Conservation (phyloP, 2,888 invertebrate genomes). For the Deilephila porcellus region DNA sequence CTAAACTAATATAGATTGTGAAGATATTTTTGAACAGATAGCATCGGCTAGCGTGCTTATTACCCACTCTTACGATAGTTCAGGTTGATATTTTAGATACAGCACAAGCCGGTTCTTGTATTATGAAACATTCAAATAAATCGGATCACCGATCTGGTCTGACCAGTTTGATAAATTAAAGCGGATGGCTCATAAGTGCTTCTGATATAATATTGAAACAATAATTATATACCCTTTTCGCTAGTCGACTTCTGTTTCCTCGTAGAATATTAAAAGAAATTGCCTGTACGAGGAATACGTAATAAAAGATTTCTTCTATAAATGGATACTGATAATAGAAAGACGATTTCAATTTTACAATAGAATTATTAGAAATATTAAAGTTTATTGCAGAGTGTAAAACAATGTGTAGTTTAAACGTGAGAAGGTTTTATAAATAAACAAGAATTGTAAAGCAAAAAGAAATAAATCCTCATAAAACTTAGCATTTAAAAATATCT, state of each 20-base stretch:
- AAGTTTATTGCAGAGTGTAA: not conserved
- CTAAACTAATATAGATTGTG: not conserved
- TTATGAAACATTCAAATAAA: slow-evolving; percentile 38
- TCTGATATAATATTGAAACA: slow-evolving; percentile 19
- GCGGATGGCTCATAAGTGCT: slow-evolving; percentile 18
- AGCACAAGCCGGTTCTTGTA: slow-evolving; percentile 37
- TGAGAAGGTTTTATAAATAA: too few relatives aligned
- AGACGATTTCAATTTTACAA: too few relatives aligned
- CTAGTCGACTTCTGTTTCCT: not conserved
- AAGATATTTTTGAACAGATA: slow-evolving; percentile 5
- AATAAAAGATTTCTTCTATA: not conserved
- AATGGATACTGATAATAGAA: not conserved
- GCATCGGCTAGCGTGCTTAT: slow-evolving; percentile 31
- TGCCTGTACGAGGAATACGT: not conserved
- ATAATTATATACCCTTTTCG: slow-evolving; percentile 8
- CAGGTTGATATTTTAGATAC: slow-evolving; percentile 44
- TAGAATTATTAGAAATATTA: too few relatives aligned
- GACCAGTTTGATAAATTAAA: slow-evolving; percentile 31
- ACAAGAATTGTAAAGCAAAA: too few relatives aligned
- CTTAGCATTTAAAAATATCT: not conserved
- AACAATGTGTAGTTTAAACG: not conserved
- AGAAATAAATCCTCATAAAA: too few relatives aligned
- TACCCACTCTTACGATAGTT: slow-evolving; percentile 20
- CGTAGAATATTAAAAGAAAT: not conserved
- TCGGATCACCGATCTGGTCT: slow-evolving; percentile 37